phyloP scores from a whole-genome alignment of 2,888 invertebrate genomes.

The Leucozona laternaria region DNA sequence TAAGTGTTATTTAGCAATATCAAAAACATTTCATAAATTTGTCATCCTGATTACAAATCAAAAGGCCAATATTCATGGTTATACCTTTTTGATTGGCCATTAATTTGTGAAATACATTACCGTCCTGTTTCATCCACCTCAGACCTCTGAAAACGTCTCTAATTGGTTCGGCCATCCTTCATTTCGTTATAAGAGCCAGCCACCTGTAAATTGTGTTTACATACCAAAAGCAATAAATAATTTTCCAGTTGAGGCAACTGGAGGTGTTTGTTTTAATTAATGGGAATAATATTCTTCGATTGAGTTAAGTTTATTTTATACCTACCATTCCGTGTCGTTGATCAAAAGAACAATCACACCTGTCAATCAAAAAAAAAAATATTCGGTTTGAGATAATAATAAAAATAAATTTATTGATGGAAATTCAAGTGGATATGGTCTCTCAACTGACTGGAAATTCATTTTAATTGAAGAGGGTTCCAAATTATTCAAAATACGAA shows the following conservation, averaged over 20 bases:
- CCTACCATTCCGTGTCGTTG: not conserved
- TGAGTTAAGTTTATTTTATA: not conserved
- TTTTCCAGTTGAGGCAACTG: not conserved
- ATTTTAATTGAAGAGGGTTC: too few species aligned
- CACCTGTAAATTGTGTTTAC: conserved; percentile 28
- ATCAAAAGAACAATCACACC: not conserved
- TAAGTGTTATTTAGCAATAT: not conserved
- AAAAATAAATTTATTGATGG: not conserved
- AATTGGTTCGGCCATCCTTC: not conserved
- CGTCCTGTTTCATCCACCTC: not conserved
- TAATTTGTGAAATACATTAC: conserved; percentile 6
- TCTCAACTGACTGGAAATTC: not conserved
- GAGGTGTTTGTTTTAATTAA: conserved; percentile 32
- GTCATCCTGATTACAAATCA: not conserved
- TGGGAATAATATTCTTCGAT: not conserved
- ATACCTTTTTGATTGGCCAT: not conserved
- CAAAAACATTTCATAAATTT: not conserved
- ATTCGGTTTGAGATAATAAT: not conserved
- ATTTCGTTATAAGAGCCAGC: not conserved
- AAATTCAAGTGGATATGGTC: not conserved
- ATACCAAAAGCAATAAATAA: conserved; percentile 20
- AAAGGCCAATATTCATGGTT: not conserved
- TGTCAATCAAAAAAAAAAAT: not conserved
- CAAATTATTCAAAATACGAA: too few species aligned
- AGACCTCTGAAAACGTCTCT: not conserved